Percentiles rank a stretch among this genome's conserved stretches.
Conservation (phyloP, 1,140 invertebrate species). For the Cotesia chilonis region DNA sequence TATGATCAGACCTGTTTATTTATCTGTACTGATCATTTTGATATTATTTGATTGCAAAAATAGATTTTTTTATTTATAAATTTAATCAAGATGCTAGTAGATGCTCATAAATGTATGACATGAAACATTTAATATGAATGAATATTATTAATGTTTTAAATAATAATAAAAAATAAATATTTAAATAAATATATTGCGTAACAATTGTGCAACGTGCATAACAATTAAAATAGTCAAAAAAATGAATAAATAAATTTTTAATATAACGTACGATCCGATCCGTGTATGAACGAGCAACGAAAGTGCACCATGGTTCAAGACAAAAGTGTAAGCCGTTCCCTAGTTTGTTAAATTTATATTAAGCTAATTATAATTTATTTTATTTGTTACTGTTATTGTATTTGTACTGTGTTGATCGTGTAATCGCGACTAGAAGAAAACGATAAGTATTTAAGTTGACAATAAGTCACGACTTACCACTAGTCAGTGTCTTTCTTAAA, state of each 20-base stretch:
- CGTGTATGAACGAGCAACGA: constrained; percentile 52
- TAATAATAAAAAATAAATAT: not conserved
- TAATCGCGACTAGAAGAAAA: constrained; percentile 34
- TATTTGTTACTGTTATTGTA: not conserved
- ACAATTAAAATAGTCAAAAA: no score
- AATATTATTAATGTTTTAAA: constrained; percentile 13
- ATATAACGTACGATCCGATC: constrained; percentile 43
- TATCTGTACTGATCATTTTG: constrained; percentile 12
- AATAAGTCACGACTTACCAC: constrained; percentile 70
- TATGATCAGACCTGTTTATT: constrained; percentile 21
- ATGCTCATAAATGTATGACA: constrained; percentile 48
- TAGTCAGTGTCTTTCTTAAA: constrained; percentile 83
- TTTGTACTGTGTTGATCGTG: not conserved
- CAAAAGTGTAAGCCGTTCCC: constrained; percentile 48
- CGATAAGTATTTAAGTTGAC: constrained; percentile 17
- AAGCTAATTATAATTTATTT: constrained; percentile 6
- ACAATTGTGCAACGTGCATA: constrained; percentile 64
- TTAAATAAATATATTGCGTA: constrained; percentile 49
- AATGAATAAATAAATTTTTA: constrained; percentile 53
- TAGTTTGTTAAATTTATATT: constrained; percentile 30
- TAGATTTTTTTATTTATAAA: constrained; percentile 52
- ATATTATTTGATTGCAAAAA: constrained; percentile 36
- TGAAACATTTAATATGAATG: constrained; percentile 61
- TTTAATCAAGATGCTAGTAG: constrained; percentile 58
- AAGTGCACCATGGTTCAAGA: constrained; percentile 47